A percentile compares a stretch with the other conserved stretches of the same genome.
Conservation (phyloP, 2,888 invertebrate species). For the Drosophila ezoana region DNA sequence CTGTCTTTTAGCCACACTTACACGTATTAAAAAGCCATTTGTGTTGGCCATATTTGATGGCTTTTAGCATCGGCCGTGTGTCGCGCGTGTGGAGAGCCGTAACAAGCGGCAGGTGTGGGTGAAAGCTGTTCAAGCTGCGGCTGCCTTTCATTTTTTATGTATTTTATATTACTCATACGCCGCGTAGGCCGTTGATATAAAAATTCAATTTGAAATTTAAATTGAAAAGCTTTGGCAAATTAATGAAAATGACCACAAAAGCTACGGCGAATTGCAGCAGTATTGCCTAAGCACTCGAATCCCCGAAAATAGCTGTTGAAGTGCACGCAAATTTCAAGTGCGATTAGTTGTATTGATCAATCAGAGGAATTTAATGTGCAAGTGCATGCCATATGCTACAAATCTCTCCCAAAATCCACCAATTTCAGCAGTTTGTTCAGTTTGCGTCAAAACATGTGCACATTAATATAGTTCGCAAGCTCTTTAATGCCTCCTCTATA, state of each 20-base stretch:
- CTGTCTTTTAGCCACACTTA: conserved; percentile 61
- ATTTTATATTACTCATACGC: conserved; percentile 66
- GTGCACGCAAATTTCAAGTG: not conserved
- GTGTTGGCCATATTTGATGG: conserved; percentile 70
- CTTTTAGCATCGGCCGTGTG: conserved; percentile 61
- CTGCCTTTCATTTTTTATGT: conserved; percentile 44
- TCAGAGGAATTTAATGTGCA: no score
- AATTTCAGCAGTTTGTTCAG: no score
- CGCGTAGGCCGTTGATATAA: conserved; percentile 41
- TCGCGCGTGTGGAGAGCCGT: conserved; percentile 45
- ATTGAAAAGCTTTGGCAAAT: conserved; percentile 59
- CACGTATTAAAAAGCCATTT: conserved; percentile 76
- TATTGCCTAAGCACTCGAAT: not conserved
- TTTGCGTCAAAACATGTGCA: no score
- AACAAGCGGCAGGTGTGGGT: conserved; percentile 40
- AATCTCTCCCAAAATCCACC: no score
- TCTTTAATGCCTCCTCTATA: no score
- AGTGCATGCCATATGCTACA: no score
- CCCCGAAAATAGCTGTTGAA: not conserved
- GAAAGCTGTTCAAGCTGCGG: conserved; percentile 22
- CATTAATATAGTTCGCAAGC: no score
- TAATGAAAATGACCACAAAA: conserved; percentile 16
- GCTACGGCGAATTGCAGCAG: not conserved
- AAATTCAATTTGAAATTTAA: conserved; percentile 72
- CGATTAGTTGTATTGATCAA: no score